These are phyloP conservation scores for Poecilus cupreus DNA, from an alignment of 2,888 invertebrate genomes.

Conservation along the genomic window DNA sequence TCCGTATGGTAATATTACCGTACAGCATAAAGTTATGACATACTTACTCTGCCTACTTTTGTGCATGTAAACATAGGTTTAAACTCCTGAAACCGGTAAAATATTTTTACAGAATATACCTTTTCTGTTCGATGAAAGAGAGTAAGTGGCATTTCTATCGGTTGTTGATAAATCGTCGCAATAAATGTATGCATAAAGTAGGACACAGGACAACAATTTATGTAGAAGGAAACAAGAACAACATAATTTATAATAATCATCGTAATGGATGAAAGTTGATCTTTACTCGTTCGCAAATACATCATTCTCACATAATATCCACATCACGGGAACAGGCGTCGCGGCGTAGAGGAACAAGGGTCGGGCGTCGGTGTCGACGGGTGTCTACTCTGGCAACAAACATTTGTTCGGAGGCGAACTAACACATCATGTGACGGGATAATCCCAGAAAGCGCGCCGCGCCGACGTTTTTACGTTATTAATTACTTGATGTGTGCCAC, in stretches of 20 bases:
- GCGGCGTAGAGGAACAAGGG: background rate
- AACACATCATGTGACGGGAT: conserved; percentile 30
- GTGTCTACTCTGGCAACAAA: background rate
- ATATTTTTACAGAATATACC: no score
- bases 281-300: conserved; percentile 4
- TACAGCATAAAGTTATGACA: no score
- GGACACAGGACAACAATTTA: background rate
- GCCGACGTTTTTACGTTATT: conserved; percentile 35
- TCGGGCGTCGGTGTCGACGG: background rate
- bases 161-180: no score
- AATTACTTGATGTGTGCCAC: conserved; percentile 30
- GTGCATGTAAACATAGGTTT: no score
- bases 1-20: no score
- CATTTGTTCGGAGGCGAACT: conserved; percentile 19
- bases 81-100: no score
- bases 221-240: background rate
- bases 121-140: no score
- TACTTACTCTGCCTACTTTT: no score
- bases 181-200: no score
- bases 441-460: conserved; percentile 23
- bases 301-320: background rate
- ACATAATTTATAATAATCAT: background rate
- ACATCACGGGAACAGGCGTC: no score
- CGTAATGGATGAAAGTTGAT: background rate
- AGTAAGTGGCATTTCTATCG: no score